A percentile compares a stretch with the other conserved stretches of the same genome.
These are phyloP conservation scores for Riptortus pedestris DNA, from an alignment of 1,140 invertebrate species.

Conservation along the genomic window DNA sequence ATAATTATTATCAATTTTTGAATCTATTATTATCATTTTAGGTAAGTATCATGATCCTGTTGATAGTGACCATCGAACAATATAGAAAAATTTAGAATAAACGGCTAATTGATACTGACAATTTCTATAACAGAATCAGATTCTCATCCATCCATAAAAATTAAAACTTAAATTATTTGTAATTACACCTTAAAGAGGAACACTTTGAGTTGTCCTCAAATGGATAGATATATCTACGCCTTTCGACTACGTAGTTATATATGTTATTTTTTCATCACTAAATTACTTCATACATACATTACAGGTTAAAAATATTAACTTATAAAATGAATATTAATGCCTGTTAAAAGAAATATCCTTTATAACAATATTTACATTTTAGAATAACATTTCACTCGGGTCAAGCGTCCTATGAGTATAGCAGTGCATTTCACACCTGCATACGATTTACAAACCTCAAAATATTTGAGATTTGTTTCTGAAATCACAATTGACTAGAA, in stretches of 20 bases:
- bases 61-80: slow-evolving; percentile 18
- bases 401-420: slow-evolving; percentile 25
- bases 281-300: slow-evolving; percentile 26
- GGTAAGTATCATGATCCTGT: slow-evolving; percentile 11
- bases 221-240: slow-evolving; percentile 24
- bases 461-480: slow-evolving; percentile 10
- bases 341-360: slow-evolving; percentile 25
- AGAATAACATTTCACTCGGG: slow-evolving; percentile 33
- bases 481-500: slow-evolving; percentile 30
- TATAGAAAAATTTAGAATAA: slow-evolving; percentile 27
- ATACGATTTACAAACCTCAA: slow-evolving; percentile 12
- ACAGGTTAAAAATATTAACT: slow-evolving; percentile 29
- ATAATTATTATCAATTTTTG: slow-evolving; percentile 1
- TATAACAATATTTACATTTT: slow-evolving; percentile 36
- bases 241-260: slow-evolving; percentile 27
- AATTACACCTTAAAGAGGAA: slow-evolving; percentile 16
- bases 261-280: slow-evolving; percentile 19
- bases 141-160: slow-evolving; percentile 8
- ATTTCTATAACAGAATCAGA: slow-evolving; percentile 21
- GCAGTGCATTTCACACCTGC: slow-evolving; percentile 17
- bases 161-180: slow-evolving; percentile 2
- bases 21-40: slow-evolving; percentile 1
- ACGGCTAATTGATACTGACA: slow-evolving; percentile 23
- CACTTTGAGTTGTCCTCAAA: slow-evolving; percentile 18
- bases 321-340: slow-evolving; percentile 26